Percentiles rank a stretch among this genome's conserved stretches.
phyloP scores from a whole-genome alignment of 2,888 invertebrate genomes.

The Cephalotes varians region DNA sequence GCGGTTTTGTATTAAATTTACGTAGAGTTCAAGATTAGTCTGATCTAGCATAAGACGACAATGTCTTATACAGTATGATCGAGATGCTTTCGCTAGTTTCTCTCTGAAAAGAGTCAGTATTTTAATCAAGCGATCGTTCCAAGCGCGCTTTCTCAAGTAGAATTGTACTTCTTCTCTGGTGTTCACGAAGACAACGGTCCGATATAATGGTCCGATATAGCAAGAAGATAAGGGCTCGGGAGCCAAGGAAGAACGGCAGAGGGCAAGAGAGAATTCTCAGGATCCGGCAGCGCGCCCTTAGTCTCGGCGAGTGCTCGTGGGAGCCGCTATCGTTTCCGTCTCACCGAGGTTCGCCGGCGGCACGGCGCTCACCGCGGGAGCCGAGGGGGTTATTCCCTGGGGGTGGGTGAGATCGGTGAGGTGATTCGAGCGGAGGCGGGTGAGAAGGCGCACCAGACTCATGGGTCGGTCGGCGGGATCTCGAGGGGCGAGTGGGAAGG shows the following conservation, averaged over 20 bases:
- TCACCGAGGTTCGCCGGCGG: conserved; percentile 63
- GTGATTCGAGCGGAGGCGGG: conserved; percentile 67
- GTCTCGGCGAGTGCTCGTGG: conserved; percentile 62
- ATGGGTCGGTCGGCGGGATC: conserved; percentile 54
- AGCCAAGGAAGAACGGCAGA: conserved; percentile 10
- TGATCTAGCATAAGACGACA: background rate
- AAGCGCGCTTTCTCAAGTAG: background rate
- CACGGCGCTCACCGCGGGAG: conserved; percentile 55
- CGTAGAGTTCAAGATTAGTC: too few relatives aligned
- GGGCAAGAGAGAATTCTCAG: conserved; percentile 58
- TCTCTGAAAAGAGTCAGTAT: background rate
- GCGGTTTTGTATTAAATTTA: too few relatives aligned
- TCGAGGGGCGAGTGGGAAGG: conserved; percentile 7
- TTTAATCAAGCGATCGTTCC: conserved; percentile 8
- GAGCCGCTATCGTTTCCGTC: conserved; percentile 62
- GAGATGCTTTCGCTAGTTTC: background rate
- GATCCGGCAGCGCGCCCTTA: conserved; percentile 61
- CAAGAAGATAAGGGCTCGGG: background rate
- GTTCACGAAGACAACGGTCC: conserved; percentile 10
- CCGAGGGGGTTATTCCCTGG: conserved; percentile 80
- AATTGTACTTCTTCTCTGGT: background rate
- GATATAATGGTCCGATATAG: background rate
- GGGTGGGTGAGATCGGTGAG: conserved; percentile 72
- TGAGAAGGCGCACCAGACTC: conserved; percentile 57
- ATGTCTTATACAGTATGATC: background rate